Evolutionary conservation across 2,888 invertebrate species (phyloP).

Genomic region (Hypolimnas misippus): DNA sequence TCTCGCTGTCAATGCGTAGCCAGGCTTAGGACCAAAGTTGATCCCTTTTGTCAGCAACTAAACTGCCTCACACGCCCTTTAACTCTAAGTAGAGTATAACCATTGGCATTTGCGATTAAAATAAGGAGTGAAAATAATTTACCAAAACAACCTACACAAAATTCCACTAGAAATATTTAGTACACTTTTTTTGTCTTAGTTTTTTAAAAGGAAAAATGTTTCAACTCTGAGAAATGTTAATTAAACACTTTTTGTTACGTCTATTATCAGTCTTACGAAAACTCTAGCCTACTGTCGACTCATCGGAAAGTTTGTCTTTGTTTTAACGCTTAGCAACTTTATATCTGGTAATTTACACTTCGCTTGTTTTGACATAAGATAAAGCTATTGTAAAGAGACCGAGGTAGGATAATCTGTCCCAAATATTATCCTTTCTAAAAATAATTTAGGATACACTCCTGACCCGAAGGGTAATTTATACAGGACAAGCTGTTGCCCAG

Average conservation of each 20-base stretch:
- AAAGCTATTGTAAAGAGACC: background rate
- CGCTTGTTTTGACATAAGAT: background rate
- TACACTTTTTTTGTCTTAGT: background rate
- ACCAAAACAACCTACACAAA: too few relatives aligned
- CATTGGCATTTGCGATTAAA: too few relatives aligned
- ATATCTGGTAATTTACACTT: background rate
- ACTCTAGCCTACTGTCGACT: background rate
- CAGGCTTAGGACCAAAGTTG: too few relatives aligned
- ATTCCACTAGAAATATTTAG: too few relatives aligned
- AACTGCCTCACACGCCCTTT: too few relatives aligned
- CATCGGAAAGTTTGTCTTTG: background rate
- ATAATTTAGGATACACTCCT: conserved; percentile 12
- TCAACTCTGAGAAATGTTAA: background rate
- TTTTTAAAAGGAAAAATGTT: background rate
- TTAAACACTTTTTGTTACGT: background rate
- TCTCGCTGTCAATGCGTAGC: too few relatives aligned
- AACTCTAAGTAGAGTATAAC: too few relatives aligned
- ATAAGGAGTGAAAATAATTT: too few relatives aligned
- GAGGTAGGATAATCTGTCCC: background rate
- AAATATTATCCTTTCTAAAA: conserved; percentile 11
- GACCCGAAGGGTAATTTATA: conserved; percentile 23
- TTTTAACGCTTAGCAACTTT: background rate
- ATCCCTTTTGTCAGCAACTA: too few relatives aligned
- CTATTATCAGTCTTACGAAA: background rate
- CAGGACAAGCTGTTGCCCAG: conserved; percentile 27